These are phyloP conservation scores for Umimayanthus chanpuru DNA, from an alignment of 92 coral and sea anemone genomes.

Conservation along the genomic window DNA sequence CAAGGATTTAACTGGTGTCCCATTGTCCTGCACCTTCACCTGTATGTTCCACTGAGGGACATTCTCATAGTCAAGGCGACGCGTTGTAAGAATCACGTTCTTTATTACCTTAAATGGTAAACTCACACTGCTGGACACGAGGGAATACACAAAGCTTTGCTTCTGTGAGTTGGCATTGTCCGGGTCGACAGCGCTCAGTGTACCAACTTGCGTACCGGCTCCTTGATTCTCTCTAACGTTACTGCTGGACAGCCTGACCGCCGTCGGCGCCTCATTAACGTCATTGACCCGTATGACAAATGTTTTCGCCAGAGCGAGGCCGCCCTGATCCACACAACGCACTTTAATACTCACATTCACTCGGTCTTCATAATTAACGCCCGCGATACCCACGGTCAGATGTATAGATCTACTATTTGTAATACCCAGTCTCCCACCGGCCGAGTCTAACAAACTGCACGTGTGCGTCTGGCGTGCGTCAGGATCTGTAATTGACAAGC, in stretches of 20 bases:
- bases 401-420: constrained; percentile 37
- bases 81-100: constrained; percentile 62
- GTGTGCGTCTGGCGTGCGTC: constrained; percentile 76
- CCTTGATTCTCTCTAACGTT: constrained; percentile 67
- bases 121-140: constrained; percentile 51
- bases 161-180: constrained; percentile 67
- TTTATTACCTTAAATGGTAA: constrained; percentile 70
- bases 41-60: constrained; percentile 72
- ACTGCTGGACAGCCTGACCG: constrained; percentile 60
- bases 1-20: constrained; percentile 59
- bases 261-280: constrained; percentile 86
- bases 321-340: constrained; percentile 80
- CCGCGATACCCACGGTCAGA: constrained; percentile 79
- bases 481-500: constrained; percentile 82
- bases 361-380: constrained; percentile 74
- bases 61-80: constrained; percentile 75
- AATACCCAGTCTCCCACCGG: constrained; percentile 69
- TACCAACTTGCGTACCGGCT: constrained; percentile 62
- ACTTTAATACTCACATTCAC: constrained; percentile 58
- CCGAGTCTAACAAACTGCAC: constrained; percentile 68
- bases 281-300: constrained; percentile 68
- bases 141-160: constrained; percentile 62
- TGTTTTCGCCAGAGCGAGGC: constrained; percentile 52
- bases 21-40: constrained; percentile 73
- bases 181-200: constrained; percentile 71